phyloP scores from a whole-genome alignment of 2,797 vertebrate genomes.

The Argyrosomus regius region DNA sequence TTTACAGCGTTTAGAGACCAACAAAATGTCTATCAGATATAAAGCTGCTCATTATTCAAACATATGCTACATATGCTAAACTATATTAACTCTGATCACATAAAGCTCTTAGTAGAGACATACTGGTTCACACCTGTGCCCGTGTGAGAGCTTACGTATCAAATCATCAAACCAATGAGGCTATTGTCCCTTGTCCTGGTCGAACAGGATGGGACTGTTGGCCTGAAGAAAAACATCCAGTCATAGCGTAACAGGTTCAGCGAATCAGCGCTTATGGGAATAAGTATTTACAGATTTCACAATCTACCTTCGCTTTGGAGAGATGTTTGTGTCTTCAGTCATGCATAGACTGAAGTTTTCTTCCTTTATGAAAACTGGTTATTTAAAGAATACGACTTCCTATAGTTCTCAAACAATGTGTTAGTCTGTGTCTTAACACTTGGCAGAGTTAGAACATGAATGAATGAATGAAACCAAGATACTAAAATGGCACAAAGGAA shows the following conservation, averaged over 20 bases:
- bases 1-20: conserved; percentile 22
- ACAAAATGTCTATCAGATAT: not conserved
- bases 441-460: no score
- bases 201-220: conserved; percentile 42
- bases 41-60: not conserved
- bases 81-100: not conserved
- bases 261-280: not conserved
- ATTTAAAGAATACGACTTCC: not conserved
- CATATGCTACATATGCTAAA: not conserved
- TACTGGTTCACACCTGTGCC: conserved; percentile 35
- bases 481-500: no score
- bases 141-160: conserved; percentile 18
- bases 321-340: not conserved
- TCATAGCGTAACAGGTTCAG: not conserved
- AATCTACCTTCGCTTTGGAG: not conserved
- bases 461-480: no score
- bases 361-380: not conserved
- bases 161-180: conserved; percentile 40
- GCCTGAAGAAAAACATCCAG: conserved; percentile 23
- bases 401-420: not conserved
- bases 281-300: not conserved
- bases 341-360: not conserved
- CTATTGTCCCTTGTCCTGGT: conserved; percentile 59
- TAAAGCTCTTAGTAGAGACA: not conserved
- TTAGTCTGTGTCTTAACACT: not conserved